phyloP scores from a whole-genome alignment of 1,140 invertebrate species.

The Melitaea cinxia region DNA sequence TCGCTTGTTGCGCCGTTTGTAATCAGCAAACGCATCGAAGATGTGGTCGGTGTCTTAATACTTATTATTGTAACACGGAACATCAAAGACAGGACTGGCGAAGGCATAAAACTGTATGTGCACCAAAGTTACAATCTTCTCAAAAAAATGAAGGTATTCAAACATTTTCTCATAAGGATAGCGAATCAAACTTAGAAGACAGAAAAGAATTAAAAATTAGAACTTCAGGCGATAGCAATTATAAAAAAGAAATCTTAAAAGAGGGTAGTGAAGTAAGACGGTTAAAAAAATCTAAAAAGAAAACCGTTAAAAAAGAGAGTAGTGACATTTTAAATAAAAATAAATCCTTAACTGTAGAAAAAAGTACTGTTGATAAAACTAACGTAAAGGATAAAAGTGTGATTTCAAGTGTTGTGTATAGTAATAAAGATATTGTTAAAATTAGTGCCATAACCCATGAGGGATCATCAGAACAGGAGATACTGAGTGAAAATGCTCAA shows the following conservation, averaged over 20 bases:
- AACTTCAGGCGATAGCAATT: slow-evolving; percentile 18
- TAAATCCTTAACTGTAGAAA: slow-evolving; percentile 42
- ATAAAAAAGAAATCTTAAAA: slow-evolving; percentile 21
- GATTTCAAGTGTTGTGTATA: slow-evolving; percentile 72
- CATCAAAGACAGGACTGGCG: slow-evolving; percentile 91
- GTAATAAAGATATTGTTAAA: slow-evolving; percentile 59
- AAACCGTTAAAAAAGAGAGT: slow-evolving; percentile 52
- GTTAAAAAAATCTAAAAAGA: slow-evolving; percentile 64
- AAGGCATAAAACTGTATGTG: slow-evolving; percentile 84
- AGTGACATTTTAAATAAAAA: slow-evolving; percentile 53
- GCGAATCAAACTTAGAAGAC: slow-evolving; percentile 40
- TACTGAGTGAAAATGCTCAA: slow-evolving; percentile 83
- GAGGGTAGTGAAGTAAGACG: slow-evolving; percentile 53
- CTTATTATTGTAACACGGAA: slow-evolving; percentile 89
- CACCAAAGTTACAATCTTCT: slow-evolving; percentile 60
- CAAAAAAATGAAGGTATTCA: slow-evolving; percentile 54
- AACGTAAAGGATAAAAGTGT: slow-evolving; percentile 62
- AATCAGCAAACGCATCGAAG: slow-evolving; percentile 85
- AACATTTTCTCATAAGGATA: slow-evolving; percentile 46
- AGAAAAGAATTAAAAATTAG: slow-evolving; percentile 35
- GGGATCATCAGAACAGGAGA: slow-evolving; percentile 87
- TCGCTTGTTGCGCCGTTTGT: slow-evolving; percentile 86
- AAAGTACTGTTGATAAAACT: slow-evolving; percentile 41
- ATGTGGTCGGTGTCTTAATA: slow-evolving; percentile 87
- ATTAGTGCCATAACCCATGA: slow-evolving; percentile 83